Evolutionary conservation across 2,888 invertebrate species (phyloP).

Genomic region (Papilio elwesi): DNA sequence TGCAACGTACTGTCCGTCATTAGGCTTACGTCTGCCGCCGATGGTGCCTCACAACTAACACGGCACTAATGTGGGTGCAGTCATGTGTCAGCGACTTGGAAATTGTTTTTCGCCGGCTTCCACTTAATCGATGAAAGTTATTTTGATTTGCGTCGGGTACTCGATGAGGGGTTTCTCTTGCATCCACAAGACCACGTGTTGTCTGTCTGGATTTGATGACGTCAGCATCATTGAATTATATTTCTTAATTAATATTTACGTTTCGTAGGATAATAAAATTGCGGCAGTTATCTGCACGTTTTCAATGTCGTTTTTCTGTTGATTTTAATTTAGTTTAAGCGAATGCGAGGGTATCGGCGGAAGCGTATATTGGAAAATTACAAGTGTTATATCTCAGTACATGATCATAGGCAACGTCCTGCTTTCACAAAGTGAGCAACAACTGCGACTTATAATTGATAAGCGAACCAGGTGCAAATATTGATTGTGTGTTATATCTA

Average conservation of each 20-base stretch:
- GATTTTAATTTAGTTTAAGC: too few species aligned
- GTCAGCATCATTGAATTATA: too few species aligned
- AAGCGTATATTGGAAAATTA: too few species aligned
- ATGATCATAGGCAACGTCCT: background rate
- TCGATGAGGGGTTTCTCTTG: conserved; percentile 12
- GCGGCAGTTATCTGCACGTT: too few species aligned
- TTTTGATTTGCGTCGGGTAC: conserved; percentile 32
- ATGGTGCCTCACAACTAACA: background rate
- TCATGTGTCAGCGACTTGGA: conserved; percentile 36
- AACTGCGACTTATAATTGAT: background rate
- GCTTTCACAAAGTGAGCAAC: conserved; percentile 10
- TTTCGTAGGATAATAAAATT: background rate
- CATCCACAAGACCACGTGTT: background rate
- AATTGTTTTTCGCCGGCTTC: conserved; percentile 49
- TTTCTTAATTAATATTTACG: background rate
- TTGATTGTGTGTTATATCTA: conserved; percentile 28
- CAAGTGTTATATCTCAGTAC: background rate
- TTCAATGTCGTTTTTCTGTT: too few species aligned
- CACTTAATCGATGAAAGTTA: conserved; percentile 57
- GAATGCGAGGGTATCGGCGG: too few species aligned
- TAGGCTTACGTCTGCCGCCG: background rate
- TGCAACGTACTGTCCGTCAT: conserved; percentile 2
- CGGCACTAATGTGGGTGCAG: conserved; percentile 7
- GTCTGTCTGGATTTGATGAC: background rate
- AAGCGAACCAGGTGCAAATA: conserved; percentile 20